Conservation (phyloP, 2,888 invertebrate species). For the Erpobdella octoculata region DNA sequence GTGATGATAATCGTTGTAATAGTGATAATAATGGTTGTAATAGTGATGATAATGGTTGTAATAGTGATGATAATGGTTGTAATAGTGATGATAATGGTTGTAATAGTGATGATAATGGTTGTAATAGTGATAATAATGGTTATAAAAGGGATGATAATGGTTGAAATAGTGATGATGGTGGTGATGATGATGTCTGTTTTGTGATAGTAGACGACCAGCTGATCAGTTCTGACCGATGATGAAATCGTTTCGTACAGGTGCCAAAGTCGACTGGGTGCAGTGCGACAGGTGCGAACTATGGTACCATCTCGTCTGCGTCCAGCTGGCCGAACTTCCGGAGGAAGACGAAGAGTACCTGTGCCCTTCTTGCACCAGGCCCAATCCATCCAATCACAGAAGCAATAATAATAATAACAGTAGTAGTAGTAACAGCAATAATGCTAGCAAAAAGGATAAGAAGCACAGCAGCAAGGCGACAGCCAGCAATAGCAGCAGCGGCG, state of each 20-base stretch:
- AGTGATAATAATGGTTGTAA: neutral
- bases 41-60: neutral
- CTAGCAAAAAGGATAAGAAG: neutral
- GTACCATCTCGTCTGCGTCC: slow-evolving; percentile 10
- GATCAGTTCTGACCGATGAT: neutral
- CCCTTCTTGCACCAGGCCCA: slow-evolving; percentile 6
- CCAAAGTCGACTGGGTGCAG: slow-evolving; percentile 19
- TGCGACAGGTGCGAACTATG: slow-evolving; percentile 6
- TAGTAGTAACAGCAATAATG: neutral
- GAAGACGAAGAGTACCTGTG: slow-evolving; percentile 82
- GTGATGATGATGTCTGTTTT: too few species aligned
- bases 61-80: too few species aligned
- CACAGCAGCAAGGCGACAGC: neutral
- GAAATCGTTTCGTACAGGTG: neutral
- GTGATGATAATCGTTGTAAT: neutral
- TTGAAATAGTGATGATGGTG: too few species aligned
- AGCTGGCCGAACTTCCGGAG: slow-evolving; percentile 55
- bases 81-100: too few species aligned
- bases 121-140: too few species aligned
- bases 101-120: too few species aligned
- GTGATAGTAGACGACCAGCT: too few species aligned
- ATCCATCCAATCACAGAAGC: neutral
- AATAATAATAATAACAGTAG: neutral
- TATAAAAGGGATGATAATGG: too few species aligned
- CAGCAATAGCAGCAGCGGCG: neutral